These are phyloP conservation scores for Trichonephila inaurata DNA, from an alignment of 1,140 invertebrate genomes.

Conservation along the genomic window DNA sequence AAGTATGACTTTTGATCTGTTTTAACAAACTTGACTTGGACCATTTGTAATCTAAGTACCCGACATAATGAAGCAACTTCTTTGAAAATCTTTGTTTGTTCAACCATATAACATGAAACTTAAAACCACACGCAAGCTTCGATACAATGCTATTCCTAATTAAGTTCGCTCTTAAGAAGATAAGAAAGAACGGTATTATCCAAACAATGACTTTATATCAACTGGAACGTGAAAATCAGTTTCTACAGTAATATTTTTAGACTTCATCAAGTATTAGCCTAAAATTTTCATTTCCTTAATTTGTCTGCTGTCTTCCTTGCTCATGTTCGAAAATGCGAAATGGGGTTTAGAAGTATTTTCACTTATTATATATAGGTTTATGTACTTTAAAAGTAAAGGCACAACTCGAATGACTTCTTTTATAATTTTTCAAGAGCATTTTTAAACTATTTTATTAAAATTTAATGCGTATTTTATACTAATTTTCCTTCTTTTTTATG, in stretches of 20 bases:
- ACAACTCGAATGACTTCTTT: too few species aligned
- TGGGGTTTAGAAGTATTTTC: too few species aligned
- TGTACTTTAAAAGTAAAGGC: too few species aligned
- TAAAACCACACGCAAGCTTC: background rate
- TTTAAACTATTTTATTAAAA: too few species aligned
- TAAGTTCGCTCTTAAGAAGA: background rate
- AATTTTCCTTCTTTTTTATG: too few species aligned
- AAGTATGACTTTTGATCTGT: background rate
- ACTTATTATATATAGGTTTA: too few species aligned
- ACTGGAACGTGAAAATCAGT: background rate
- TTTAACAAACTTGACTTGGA: background rate
- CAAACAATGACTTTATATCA: background rate
- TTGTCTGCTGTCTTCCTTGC: background rate
- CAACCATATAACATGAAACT: background rate
- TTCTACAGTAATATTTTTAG: too few species aligned
- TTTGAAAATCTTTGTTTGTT: background rate
- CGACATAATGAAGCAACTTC: background rate
- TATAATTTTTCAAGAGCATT: too few species aligned
- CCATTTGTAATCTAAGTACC: background rate
- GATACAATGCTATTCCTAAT: background rate
- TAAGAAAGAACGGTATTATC: background rate
- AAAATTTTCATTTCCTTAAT: background rate
- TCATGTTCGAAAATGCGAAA: background rate
- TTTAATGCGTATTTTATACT: too few species aligned
- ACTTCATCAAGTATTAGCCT: background rate